Conservation (phyloP, 2,797 vertebrate species). For the Aselliscus stoliczkanus region DNA sequence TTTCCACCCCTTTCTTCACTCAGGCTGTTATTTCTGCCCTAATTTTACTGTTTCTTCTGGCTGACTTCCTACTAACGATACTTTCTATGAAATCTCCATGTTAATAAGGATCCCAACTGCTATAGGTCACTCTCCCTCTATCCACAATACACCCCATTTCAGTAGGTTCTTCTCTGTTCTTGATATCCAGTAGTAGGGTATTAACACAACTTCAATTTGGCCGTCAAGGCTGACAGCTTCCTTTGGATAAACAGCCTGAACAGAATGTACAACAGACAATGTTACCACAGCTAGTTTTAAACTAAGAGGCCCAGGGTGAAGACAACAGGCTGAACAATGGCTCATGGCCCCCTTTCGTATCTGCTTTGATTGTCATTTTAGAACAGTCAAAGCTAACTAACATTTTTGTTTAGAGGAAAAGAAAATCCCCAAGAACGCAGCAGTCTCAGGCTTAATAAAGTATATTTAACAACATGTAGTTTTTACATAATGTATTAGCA, state of each 20-base stretch:
- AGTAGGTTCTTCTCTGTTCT: not conserved
- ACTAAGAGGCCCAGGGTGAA: not conserved
- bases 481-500: constrained; percentile 53
- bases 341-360: not conserved
- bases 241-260: not conserved
- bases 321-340: not conserved
- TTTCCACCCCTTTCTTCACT: not conserved
- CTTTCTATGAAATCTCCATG: not conserved
- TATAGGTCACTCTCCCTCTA: not conserved
- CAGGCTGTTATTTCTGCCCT: not conserved
- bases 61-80: not conserved
- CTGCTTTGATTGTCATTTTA: not conserved
- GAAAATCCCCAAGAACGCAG: constrained; percentile 38
- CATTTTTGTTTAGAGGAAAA: constrained; percentile 33
- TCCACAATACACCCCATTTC: not conserved
- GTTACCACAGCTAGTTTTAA: not conserved
- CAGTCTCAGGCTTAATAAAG: constrained; percentile 48
- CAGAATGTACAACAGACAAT: not conserved
- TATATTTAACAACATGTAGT: constrained; percentile 53
- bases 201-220: not conserved
- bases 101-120: not conserved
- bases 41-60: not conserved
- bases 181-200: not conserved
- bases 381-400: constrained; percentile 21
- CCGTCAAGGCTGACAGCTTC: not conserved